Conservation (phyloP, 2,888 invertebrate genomes). For the Chrysopilus asiliformis region DNA sequence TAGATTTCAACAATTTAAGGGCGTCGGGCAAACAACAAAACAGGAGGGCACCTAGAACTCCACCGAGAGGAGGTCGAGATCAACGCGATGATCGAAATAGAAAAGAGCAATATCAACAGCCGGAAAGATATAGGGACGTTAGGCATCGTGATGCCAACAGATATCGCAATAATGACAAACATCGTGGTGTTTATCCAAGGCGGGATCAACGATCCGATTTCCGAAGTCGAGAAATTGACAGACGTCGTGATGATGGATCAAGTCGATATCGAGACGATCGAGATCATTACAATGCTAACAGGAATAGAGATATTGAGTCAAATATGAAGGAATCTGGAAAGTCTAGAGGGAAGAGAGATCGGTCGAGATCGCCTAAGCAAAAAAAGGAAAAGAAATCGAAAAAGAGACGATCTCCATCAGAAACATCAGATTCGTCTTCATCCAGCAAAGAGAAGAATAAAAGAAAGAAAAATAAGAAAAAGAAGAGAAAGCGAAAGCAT, state of each 20-base stretch:
- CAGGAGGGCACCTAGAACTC: conserved; percentile 1
- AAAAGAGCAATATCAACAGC: too few species aligned
- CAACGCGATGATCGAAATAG: not conserved
- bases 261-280: conserved; percentile 11
- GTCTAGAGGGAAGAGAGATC: too few species aligned
- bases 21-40: not conserved
- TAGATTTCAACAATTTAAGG: conserved; percentile 12
- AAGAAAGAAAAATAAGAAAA: too few species aligned
- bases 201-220: not conserved
- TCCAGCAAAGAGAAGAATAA: too few species aligned
- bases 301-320: too few species aligned
- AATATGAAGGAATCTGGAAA: too few species aligned
- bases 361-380: too few species aligned
- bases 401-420: too few species aligned
- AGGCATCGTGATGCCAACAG: not conserved
- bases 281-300: conserved; percentile 6
- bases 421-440: too few species aligned
- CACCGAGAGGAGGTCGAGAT: not conserved
- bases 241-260: conserved; percentile 12
- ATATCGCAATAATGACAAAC: not conserved
- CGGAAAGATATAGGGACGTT: not conserved
- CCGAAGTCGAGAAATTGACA: not conserved
- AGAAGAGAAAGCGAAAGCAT: too few species aligned
- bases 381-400: too few species aligned
- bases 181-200: too few species aligned